Base-by-base conservation (phyloP, 2,888 invertebrate species). In the Agonopterix arenella region DNA sequence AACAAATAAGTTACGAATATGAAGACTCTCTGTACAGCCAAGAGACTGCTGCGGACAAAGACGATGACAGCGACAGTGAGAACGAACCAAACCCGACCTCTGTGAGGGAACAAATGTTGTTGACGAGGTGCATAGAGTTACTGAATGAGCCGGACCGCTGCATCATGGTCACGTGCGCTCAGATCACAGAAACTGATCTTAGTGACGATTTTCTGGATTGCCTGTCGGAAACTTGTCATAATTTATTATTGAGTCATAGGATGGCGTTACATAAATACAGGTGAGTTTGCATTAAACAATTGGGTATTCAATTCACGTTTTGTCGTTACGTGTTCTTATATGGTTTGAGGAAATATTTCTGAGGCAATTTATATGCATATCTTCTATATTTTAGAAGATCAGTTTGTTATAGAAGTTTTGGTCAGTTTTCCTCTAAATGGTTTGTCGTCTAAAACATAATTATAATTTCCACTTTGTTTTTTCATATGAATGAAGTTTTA, bases 251-350 rank as follows among this genome's bases (percentile, higher is more conserved):
- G 59, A 94, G 95, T 61, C 94, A 96, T 71, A 93, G 93, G 72
- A 90, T 94, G 73, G 94, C 96, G 0, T 91, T 97, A 59, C 95
- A 96, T 73, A 95, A 95, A 70, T 96, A 95, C 82, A 94, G 96
- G 96, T 95, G 76, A 58, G 68, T 8, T 43, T 45, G 13, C 47
- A 13, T 9, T 49, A 11, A 9, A 42, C 5, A 28, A 28, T 28
- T 28, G 28, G 5, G 5, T 28, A 28, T 28, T 28, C 28, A 7
- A 28, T 5, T 28, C 7, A 28, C 28, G 43, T 43, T 43, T 43
- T 11, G 43, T 13, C 40, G 40, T n/a, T 11, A 40, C 11, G 10
- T 40, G 40, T 28, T 28, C 18, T 18, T 18, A 18, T 18, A 18
- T 18, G 18, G 18, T 18, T 18, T 18, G 18, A 18, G 18, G 18